A percentile compares a stretch with the other conserved stretches of the same genome.
Evolutionary conservation across 2,888 invertebrate genomes (phyloP).

Genomic region (Xanthorhoe spadicearia): DNA sequence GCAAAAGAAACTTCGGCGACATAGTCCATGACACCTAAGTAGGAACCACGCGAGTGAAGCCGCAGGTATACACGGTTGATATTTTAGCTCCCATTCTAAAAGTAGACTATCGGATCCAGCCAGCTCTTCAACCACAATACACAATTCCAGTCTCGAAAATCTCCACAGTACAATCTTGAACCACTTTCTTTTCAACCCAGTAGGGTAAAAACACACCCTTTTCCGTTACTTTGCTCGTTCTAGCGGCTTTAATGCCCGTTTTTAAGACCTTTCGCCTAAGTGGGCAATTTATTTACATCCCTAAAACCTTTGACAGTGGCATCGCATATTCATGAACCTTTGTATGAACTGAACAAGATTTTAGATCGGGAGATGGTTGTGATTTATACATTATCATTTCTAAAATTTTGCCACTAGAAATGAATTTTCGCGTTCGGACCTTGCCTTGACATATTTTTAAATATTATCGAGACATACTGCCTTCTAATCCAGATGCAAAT

Average conservation of each 20-base stretch:
- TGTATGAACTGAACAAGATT: slow-evolving; percentile 65
- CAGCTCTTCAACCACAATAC: no score
- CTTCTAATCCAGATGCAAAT: no score
- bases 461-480: no score
- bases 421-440: no score
- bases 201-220: slow-evolving; percentile 23
- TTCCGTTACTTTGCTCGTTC: slow-evolving; percentile 25
- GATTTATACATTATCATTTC: slow-evolving; percentile 8
- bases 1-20: no score
- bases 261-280: slow-evolving; percentile 54
- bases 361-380: slow-evolving; percentile 27
- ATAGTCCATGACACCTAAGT: no score
- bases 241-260: slow-evolving; percentile 40
- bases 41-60: no score
- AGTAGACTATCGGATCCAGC: no score
- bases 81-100: no score
- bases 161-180: neutral
- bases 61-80: no score
- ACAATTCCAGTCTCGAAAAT: neutral
- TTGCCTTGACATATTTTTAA: no score
- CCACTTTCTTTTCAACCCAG: slow-evolving; percentile 4
- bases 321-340: slow-evolving; percentile 73
- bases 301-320: slow-evolving; percentile 64
- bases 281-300: slow-evolving; percentile 63
- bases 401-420: neutral